phyloP scores from a whole-genome alignment of 2,113 vertebrate genomes.

The Colius striatus region DNA sequence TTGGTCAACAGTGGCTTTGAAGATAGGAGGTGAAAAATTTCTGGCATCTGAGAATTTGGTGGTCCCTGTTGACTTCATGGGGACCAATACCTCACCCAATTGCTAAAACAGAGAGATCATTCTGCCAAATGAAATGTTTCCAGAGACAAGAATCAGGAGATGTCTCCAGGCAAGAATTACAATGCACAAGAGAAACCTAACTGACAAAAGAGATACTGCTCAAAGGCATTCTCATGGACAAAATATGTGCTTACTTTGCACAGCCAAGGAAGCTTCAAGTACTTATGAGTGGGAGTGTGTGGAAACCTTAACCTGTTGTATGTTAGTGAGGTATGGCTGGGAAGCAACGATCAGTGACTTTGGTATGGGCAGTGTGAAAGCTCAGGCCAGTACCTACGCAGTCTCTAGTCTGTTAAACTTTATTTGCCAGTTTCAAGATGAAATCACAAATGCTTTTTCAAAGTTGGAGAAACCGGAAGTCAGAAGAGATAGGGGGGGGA shows the following conservation, averaged over 20 bases:
- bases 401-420: background rate
- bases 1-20: background rate
- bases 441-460: background rate
- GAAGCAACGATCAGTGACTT: background rate
- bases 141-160: background rate
- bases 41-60: background rate
- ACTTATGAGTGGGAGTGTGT: background rate
- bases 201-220: constrained; percentile 20
- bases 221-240: background rate
- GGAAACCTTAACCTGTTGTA: background rate
- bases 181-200: constrained; percentile 16
- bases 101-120: background rate
- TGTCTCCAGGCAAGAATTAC: constrained; percentile 35
- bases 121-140: constrained; percentile 1
- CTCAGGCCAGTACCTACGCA: background rate
- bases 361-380: background rate
- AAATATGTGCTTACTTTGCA: constrained; percentile 21
- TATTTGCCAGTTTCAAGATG: background rate
- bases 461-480: background rate
- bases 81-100: background rate
- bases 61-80: background rate
- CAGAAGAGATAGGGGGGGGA: background rate
- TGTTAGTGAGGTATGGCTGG: background rate
- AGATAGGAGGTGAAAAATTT: background rate
- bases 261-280: constrained; percentile 21